Base-by-base conservation (phyloP, 2,113 vertebrate species). In the Sceloporus tristichus region DNA sequence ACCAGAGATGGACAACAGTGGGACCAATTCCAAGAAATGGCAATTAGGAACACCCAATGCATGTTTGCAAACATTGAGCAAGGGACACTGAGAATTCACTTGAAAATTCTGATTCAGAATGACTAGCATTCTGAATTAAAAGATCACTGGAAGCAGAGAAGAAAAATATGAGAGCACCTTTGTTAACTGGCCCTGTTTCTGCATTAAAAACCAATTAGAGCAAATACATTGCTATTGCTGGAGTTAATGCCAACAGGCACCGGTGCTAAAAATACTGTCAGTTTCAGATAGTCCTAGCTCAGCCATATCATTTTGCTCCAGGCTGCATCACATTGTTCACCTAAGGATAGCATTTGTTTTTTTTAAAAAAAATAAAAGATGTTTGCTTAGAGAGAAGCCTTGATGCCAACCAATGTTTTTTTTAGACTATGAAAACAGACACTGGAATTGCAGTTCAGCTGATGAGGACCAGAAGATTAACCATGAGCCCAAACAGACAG, bases 31-130 rank as follows among this genome's bases (percentile, higher is more conserved):
- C 78, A 79, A 81, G 89, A 54, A 88, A 40, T 27, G 71, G 80
- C 82, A 91, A 76, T 91, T 77, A 88, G 83, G 59, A 38, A 84
- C 71, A 8, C 29, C 65, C 75, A 84, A 91, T 18, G 29, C 53
- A 76, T 90, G 62, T 79, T 74, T 93, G 90, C 74, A 79, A 93
- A 92, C 88, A 73, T 91, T 84, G 85, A 80, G 19, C 11, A 74
- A 89, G 79, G 82, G 88, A 80, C 80, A 10, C 5, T 0, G 2
- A 48, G 0, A 21, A 75, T 65, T 19, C 83, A 48, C 25, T 0
- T 65, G 42, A 73, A 76, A 93, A 73, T 48, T 80, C 73, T 89
- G 78, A 88, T 79, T 0, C 48, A 0, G 0, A 0, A 82, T 21
- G 89, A 81, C 83, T 0, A 88, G 8, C 71, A 21, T 40, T 29